A percentile compares a stretch with the other conserved stretches of the same genome.
phyloP scores from a whole-genome alignment of 1,140 invertebrate species.

The Sitobion miscanthi region DNA sequence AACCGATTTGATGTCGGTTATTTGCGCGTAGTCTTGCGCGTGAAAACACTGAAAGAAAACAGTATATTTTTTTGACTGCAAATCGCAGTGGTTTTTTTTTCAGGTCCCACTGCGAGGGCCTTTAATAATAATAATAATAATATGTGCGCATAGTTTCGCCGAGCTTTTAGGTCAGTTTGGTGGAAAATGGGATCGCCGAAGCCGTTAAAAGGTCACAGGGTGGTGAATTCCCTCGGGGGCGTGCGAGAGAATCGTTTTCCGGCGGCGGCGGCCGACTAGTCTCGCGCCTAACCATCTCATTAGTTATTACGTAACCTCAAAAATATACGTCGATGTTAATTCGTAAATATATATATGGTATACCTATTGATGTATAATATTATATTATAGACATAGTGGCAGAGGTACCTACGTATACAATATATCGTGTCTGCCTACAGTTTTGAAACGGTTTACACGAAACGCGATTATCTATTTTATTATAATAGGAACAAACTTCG shows the following conservation, averaged over 20 bases:
- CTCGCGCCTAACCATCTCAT: not conserved
- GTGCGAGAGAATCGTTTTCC: constrained; percentile 6
- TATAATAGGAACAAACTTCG: not conserved
- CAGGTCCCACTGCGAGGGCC: not conserved
- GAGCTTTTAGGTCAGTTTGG: constrained; percentile 1
- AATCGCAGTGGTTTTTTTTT: not conserved
- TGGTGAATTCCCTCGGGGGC: not conserved
- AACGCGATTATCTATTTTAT: not conserved
- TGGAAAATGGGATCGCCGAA: not conserved
- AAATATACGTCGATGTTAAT: not conserved
- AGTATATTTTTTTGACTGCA: not conserved
- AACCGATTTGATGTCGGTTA: not conserved
- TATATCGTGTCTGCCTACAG: not conserved
- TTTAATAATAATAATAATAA: not conserved
- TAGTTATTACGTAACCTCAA: not conserved
- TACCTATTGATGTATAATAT: too few species aligned
- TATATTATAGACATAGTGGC: too few species aligned
- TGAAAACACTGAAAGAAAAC: not conserved
- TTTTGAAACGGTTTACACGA: not conserved
- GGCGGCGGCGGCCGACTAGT: not conserved
- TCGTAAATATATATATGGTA: not conserved
- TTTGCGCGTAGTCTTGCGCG: not conserved
- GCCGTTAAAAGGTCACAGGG: constrained; percentile 9
- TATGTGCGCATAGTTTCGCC: not conserved
- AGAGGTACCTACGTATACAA: too few species aligned